phyloP scores from a whole-genome alignment of 2,888 invertebrate species.

The Cantharis rufa region DNA sequence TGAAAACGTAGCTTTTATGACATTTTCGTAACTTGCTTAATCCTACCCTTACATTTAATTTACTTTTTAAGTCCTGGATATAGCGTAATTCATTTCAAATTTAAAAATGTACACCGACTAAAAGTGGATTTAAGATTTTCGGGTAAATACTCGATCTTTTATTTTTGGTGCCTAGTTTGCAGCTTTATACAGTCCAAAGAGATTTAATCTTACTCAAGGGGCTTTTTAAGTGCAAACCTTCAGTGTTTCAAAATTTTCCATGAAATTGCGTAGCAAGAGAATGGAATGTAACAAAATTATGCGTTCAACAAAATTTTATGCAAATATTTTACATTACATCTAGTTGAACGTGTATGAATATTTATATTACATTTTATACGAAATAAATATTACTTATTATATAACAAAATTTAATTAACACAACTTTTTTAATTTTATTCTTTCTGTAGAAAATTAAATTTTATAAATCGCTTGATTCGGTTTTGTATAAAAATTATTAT shows the following conservation, averaged over 20 bases:
- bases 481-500: no score
- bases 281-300: slow-evolving; percentile 20
- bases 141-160: not conserved
- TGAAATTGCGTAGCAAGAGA: slow-evolving; percentile 18
- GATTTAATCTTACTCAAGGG: slow-evolving; percentile 20
- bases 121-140: not conserved
- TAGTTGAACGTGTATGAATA: slow-evolving; percentile 16
- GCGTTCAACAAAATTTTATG: slow-evolving; percentile 20
- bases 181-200: slow-evolving; percentile 4
- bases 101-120: not conserved
- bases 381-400: not conserved
- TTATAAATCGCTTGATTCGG: no score
- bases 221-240: slow-evolving; percentile 17
- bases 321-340: slow-evolving; percentile 21
- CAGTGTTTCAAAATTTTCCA: slow-evolving; percentile 14
- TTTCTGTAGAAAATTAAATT: not conserved
- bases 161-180: slow-evolving; percentile 6
- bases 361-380: slow-evolving; percentile 4
- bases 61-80: not conserved
- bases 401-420: not conserved
- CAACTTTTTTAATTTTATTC: not conserved
- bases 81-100: not conserved
- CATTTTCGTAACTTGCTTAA: not conserved
- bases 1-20: not conserved
- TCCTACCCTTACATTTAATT: not conserved